phyloP scores from a whole-genome alignment of 2,797 vertebrate species.

The Oreortyx pictus region DNA sequence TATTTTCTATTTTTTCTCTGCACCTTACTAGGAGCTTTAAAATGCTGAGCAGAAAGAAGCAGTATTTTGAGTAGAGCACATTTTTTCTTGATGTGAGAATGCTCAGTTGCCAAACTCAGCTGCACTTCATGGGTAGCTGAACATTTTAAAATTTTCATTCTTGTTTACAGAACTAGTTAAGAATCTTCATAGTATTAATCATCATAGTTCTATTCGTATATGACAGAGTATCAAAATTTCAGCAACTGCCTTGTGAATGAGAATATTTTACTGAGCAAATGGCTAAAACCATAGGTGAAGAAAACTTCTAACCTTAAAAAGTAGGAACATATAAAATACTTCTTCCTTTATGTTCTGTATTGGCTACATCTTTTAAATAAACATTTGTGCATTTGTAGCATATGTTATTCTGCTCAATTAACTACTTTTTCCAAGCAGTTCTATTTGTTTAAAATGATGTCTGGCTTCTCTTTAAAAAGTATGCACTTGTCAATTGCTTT shows the following conservation, averaged over 20 bases:
- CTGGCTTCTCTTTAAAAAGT: conserved; percentile 32
- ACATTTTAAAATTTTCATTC: conserved; percentile 21
- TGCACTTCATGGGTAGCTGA: neutral
- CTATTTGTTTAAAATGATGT: conserved; percentile 26
- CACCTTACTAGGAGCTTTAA: neutral
- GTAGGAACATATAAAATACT: neutral
- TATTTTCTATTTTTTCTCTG: neutral
- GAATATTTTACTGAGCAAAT: neutral
- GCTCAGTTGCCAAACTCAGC: conserved; percentile 27
- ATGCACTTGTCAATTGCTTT: conserved; percentile 44
- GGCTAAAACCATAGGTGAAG: neutral
- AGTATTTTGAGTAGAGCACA: neutral
- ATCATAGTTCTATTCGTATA: neutral
- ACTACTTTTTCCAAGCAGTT: conserved; percentile 20
- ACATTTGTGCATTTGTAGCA: neutral
- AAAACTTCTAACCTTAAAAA: neutral
- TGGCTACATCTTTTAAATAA: conserved; percentile 12
- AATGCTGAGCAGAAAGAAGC: neutral
- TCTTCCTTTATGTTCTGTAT: neutral
- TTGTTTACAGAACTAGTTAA: conserved; percentile 59
- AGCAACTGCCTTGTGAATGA: neutral
- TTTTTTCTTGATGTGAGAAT: neutral
- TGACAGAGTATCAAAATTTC: neutral
- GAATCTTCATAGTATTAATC: neutral
- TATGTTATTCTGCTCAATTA: conserved; percentile 20